These are phyloP conservation scores for Archaeoteleia sp. DNA, from an alignment of 2,888 invertebrate genomes.

Conservation along the genomic window DNA sequence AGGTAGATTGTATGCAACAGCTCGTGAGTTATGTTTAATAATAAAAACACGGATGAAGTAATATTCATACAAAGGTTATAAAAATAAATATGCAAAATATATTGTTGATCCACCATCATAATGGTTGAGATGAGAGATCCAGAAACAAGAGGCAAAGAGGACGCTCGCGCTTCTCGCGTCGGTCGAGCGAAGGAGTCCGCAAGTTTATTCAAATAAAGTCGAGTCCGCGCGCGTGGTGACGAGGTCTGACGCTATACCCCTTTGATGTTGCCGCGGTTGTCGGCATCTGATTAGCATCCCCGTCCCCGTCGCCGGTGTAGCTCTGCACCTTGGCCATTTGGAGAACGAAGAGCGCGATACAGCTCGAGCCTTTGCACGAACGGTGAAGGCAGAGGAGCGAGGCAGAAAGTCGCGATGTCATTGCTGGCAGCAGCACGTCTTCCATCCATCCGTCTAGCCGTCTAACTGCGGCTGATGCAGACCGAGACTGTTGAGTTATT, in stretches of 20 bases:
- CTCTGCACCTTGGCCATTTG: conserved; percentile 42
- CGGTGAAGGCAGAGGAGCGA: conserved; percentile 51
- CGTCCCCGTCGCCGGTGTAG: conserved; percentile 48
- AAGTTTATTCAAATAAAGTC: conserved; percentile 68
- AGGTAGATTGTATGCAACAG: no score
- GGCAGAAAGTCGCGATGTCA: conserved; percentile 62
- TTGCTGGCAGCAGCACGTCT: conserved; percentile 65
- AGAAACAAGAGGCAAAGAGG: conserved; percentile 2
- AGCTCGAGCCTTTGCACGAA: conserved; percentile 32
- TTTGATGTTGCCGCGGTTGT: conserved; percentile 72
- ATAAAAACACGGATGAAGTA: no score
- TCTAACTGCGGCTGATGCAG: conserved; percentile 50
- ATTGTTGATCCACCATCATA: no score
- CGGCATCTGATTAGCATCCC: conserved; percentile 75
- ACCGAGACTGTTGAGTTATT: conserved; percentile 68
- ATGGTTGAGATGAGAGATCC: neutral
- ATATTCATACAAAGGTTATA: no score
- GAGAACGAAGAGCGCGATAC: conserved; percentile 36
- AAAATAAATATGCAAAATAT: no score
- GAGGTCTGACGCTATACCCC: conserved; percentile 65
- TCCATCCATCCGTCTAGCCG: conserved; percentile 62
- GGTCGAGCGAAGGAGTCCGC: conserved; percentile 12
- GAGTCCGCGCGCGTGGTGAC: conserved; percentile 66
- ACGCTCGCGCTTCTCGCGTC: conserved; percentile 8
- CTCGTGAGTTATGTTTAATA: no score